These are phyloP conservation scores for Pachyrhynchus sulphureomaculatus DNA, from an alignment of 1,140 invertebrate species.

Conservation along the genomic window DNA sequence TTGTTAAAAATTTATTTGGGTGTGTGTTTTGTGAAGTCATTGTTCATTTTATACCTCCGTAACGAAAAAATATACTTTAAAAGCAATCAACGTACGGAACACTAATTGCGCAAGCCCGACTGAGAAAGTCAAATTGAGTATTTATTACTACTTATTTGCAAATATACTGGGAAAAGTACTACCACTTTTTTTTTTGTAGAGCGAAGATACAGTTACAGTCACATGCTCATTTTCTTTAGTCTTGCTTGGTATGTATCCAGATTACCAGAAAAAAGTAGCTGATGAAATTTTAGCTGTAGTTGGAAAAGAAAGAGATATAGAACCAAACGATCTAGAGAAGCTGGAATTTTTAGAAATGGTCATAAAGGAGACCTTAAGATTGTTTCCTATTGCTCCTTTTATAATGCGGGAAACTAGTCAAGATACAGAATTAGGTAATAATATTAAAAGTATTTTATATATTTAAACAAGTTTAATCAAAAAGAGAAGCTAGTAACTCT, in stretches of 20 bases:
- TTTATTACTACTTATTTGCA: too few species aligned
- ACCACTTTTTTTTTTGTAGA: slow-evolving; percentile 24
- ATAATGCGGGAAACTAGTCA: slow-evolving; percentile 64
- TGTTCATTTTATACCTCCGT: too few species aligned
- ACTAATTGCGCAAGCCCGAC: too few species aligned
- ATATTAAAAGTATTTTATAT: background rate
- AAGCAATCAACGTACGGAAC: too few species aligned
- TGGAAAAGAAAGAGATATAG: slow-evolving; percentile 1
- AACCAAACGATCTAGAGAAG: slow-evolving; percentile 50
- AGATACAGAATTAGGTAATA: slow-evolving; percentile 58
- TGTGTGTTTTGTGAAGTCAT: too few species aligned
- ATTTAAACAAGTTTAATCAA: too few species aligned
- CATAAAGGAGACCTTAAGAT: slow-evolving; percentile 66
- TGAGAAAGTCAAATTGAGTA: too few species aligned
- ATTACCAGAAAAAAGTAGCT: slow-evolving; percentile 35
- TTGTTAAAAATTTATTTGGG: too few species aligned
- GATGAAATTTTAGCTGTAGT: slow-evolving; percentile 10
- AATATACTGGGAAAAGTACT: background rate
- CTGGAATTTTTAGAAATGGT: slow-evolving; percentile 74
- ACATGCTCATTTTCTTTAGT: slow-evolving; percentile 30
- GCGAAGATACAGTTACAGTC: slow-evolving; percentile 36
- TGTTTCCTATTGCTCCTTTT: slow-evolving; percentile 74
- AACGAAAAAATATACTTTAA: too few species aligned
- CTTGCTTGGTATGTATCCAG: slow-evolving; percentile 37
- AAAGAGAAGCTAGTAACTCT: too few species aligned